Conservation (phyloP, 2,888 invertebrate species). For the Tenthredo livida region DNA sequence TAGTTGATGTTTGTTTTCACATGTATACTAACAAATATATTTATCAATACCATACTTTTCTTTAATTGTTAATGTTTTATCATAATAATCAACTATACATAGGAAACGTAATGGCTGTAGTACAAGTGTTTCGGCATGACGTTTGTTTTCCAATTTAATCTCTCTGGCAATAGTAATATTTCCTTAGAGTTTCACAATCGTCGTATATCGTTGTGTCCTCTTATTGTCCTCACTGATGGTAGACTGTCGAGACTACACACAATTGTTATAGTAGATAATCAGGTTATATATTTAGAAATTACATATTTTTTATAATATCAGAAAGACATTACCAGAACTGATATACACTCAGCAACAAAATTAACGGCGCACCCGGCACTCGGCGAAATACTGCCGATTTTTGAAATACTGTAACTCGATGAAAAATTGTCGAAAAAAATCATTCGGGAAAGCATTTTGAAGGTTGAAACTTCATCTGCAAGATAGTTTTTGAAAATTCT, state of each 20-base stretch:
- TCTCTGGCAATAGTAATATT: constrained; percentile 5
- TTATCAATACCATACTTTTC: background rate
- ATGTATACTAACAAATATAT: background rate
- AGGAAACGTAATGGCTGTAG: constrained; percentile 56
- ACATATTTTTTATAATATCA: background rate
- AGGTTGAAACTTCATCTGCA: no score
- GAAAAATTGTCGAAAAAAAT: no score
- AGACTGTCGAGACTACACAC: no score
- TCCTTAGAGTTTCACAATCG: background rate
- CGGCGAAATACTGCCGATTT: no score
- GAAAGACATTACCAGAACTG: background rate
- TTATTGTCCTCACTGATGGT: background rate
- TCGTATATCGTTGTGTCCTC: background rate
- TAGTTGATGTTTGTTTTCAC: background rate
- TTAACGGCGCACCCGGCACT: no score
- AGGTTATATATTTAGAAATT: background rate
- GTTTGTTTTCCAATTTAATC: constrained; percentile 43
- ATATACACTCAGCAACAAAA: no score
- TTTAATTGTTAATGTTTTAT: background rate
- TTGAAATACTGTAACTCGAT: no score
- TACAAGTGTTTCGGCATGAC: constrained; percentile 56
- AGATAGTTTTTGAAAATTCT: no score
- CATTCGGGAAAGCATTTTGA: no score
- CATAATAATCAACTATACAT: background rate
- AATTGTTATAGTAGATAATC: background rate